phyloP scores from a whole-genome alignment of 37 sponge, comb jelly and placozoan genomes.

The Cladorhizidae sp. region DNA sequence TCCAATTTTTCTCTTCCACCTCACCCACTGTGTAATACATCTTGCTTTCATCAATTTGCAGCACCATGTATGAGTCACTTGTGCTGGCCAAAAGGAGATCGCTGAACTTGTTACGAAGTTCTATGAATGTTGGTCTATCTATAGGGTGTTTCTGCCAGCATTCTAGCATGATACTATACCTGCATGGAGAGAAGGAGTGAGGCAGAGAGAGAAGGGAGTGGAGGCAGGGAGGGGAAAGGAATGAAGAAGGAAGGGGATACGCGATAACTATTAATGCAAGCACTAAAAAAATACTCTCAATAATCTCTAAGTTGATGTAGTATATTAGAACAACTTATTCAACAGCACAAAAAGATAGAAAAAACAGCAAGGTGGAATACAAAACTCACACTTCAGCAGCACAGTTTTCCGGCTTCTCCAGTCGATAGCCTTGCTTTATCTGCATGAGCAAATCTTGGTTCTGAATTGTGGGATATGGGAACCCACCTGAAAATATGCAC shows the following conservation, averaged over 20 bases:
- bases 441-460: slow-evolving; percentile 60
- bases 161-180: slow-evolving; percentile 63
- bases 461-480: slow-evolving; percentile 62
- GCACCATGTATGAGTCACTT: slow-evolving; percentile 39
- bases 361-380: too few relatives aligned
- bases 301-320: too few relatives aligned
- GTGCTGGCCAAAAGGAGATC: slow-evolving; percentile 1
- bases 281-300: background rate
- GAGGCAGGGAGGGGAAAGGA: too few relatives aligned
- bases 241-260: too few relatives aligned
- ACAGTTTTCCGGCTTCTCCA: slow-evolving; percentile 74
- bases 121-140: slow-evolving; percentile 40
- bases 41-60: slow-evolving; percentile 33
- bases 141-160: slow-evolving; percentile 54
- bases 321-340: too few relatives aligned
- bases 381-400: slow-evolving; percentile 59
- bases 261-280: background rate
- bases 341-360: too few relatives aligned
- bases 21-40: slow-evolving; percentile 42
- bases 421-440: slow-evolving; percentile 48
- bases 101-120: slow-evolving; percentile 36
- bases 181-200: background rate
- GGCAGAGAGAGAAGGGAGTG: background rate
- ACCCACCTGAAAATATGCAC: slow-evolving; percentile 62
- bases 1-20: background rate